Evolutionary conservation across 2,797 vertebrate genomes (phyloP).

Genomic region (Falco rusticolus): DNA sequence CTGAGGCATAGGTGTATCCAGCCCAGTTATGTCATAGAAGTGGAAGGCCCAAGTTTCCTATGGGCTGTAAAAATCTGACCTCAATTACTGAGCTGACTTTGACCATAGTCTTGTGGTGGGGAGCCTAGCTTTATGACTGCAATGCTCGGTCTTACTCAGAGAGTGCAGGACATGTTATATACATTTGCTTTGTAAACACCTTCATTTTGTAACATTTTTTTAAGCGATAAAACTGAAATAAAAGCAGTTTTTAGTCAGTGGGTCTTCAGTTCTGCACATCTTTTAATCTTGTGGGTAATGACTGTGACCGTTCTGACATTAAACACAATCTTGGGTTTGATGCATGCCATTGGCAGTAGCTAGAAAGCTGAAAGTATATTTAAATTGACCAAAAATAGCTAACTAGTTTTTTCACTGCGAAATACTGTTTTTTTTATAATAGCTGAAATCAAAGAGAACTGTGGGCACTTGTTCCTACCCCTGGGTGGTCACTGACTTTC

Average conservation of each 20-base stretch:
- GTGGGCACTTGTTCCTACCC: not conserved
- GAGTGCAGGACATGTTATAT: not conserved
- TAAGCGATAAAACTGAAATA: not conserved
- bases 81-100: not conserved
- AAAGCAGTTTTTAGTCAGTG: not conserved
- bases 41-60: not conserved
- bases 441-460: not conserved
- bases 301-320: not conserved
- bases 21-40: not conserved
- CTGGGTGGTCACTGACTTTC: rapidly evolving
- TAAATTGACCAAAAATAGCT: not conserved
- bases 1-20: not conserved
- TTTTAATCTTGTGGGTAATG: not conserved
- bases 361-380: not conserved
- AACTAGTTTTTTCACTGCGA: not conserved
- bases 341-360: not conserved
- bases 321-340: not conserved
- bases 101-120: not conserved
- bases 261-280: not conserved
- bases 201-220: not conserved
- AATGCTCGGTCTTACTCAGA: not conserved
- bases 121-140: not conserved
- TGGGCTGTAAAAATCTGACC: not conserved
- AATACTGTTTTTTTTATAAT: not conserved
- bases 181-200: not conserved